Conservation (phyloP, 1,140 invertebrate genomes). For the Aphis craccivora region DNA sequence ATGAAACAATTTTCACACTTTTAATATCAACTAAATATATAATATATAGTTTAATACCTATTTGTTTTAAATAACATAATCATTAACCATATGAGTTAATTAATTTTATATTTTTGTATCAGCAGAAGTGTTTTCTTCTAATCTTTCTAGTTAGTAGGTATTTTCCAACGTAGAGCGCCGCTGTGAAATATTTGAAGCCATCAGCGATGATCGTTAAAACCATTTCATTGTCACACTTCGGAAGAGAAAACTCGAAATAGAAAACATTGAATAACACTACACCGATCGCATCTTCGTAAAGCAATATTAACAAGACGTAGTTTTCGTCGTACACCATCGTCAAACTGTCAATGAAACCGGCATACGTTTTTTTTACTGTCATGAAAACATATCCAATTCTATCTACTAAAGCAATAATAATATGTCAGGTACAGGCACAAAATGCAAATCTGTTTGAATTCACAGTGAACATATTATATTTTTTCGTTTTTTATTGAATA, state of each 20-base stretch:
- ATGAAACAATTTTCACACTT: not conserved
- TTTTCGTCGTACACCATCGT: not conserved
- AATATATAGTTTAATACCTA: not conserved
- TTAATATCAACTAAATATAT: not conserved
- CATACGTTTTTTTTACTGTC: not conserved
- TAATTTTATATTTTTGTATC: too few relatives aligned
- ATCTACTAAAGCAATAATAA: not conserved
- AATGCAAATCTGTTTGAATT: constrained; percentile 25
- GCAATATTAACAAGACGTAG: not conserved
- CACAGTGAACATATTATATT: not conserved
- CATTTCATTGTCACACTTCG: not conserved
- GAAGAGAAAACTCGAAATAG: not conserved
- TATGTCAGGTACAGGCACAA: not conserved
- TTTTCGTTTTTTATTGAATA: not conserved
- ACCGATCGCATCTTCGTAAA: not conserved
- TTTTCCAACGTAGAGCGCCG: not conserved
- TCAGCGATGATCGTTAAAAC: not conserved
- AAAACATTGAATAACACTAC: not conserved
- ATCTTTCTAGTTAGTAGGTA: not conserved
- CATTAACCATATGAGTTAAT: not conserved
- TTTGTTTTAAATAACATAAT: not conserved
- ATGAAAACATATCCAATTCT: not conserved
- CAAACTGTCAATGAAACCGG: constrained; percentile 10
- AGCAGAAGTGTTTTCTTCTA: not conserved
- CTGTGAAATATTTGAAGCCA: not conserved